These are phyloP conservation scores for Echinometra lucunter DNA, from an alignment of 53 echinoderm and acorn worm genomes.

Conservation along the genomic window DNA sequence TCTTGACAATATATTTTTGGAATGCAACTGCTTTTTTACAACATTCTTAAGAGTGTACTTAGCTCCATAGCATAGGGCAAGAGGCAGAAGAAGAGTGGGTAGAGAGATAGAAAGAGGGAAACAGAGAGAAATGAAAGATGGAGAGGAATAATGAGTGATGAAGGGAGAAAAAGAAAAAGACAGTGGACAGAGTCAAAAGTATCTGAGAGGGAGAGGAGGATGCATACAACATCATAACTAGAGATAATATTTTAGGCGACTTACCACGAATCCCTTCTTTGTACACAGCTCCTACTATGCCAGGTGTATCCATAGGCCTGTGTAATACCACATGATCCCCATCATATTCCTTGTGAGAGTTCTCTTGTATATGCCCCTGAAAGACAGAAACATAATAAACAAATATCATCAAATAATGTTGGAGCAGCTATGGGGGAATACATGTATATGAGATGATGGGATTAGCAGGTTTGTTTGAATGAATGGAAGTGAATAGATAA, in stretches of 20 bases:
- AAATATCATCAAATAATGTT: background rate
- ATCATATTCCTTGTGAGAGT: background rate
- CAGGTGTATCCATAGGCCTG: constrained; percentile 35
- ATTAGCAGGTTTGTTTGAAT: too few species aligned
- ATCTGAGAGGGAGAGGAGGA: background rate
- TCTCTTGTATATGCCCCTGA: background rate
- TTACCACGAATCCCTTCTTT: background rate
- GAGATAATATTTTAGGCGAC: background rate
- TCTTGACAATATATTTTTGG: background rate
- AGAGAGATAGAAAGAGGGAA: background rate
- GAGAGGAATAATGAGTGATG: background rate
- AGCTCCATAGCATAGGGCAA: background rate
- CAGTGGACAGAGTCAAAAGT: too few species aligned
- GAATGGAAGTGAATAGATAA: background rate
- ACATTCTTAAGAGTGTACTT: background rate
- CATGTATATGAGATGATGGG: too few species aligned
- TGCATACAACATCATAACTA: background rate
- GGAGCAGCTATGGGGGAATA: background rate
- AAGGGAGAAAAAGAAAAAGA: background rate
- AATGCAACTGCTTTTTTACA: background rate
- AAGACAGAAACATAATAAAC: background rate
- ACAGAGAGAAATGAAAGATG: background rate
- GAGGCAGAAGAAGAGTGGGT: background rate
- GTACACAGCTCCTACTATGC: background rate
- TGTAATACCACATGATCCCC: constrained; percentile 7